Evolutionary conservation across 2,888 invertebrate species (phyloP).

Genomic region (Platypus cylindrus): DNA sequence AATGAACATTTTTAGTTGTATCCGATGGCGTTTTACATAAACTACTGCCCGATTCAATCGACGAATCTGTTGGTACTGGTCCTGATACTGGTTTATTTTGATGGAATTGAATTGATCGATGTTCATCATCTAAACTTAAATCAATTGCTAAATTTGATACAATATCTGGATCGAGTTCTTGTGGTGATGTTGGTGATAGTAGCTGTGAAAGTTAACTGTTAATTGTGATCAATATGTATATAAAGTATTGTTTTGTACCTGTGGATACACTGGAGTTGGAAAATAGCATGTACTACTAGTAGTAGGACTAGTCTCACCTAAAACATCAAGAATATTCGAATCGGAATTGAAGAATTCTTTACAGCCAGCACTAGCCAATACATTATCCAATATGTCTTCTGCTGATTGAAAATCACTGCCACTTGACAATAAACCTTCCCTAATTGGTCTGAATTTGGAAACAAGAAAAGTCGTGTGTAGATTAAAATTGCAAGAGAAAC

Average conservation of each 20-base stretch:
- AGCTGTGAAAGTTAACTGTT: conserved; percentile 16
- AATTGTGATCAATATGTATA: neutral
- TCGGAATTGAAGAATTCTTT: conserved; percentile 32
- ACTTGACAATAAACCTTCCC: conserved; percentile 16
- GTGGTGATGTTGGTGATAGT: conserved; percentile 20
- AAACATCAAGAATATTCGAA: conserved; percentile 29
- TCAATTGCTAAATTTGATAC: conserved; percentile 36
- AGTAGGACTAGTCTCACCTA: conserved; percentile 20
- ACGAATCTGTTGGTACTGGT: no score
- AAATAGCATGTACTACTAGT: conserved; percentile 17
- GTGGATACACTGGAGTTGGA: conserved; percentile 17
- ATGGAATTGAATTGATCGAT: conserved; percentile 28
- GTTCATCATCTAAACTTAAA: conserved; percentile 31
- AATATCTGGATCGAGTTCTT: conserved; percentile 32
- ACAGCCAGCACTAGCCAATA: conserved; percentile 31
- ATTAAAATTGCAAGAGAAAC: no score
- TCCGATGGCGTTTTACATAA: conserved; percentile 30
- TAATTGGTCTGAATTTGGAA: conserved; percentile 1
- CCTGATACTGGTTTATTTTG: conserved; percentile 11
- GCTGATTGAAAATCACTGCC: conserved; percentile 41
- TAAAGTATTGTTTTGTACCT: conserved; percentile 13
- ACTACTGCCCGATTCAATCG: conserved; percentile 30
- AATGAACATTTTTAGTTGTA: conserved; percentile 33
- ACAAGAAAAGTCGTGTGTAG: no score
- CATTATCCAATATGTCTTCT: conserved; percentile 39